A percentile compares a stretch with the other conserved stretches of the same genome.
phyloP scores from a whole-genome alignment of 2,113 vertebrate species.

The Campylomormyrus tamandua region DNA sequence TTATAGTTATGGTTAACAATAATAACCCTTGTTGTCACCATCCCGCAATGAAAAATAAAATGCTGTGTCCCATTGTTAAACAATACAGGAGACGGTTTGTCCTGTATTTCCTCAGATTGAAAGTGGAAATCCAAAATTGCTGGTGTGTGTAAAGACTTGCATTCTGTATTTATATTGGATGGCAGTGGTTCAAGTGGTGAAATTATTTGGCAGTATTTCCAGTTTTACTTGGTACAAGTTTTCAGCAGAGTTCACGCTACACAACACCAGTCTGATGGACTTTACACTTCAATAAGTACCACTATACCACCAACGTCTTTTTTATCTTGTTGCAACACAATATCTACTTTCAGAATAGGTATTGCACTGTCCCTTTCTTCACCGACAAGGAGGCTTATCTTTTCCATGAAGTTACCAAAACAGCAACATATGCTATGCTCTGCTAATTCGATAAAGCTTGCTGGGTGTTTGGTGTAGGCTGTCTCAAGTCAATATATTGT shows the following conservation, averaged over 20 bases:
- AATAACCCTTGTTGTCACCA: not conserved
- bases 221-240: not conserved
- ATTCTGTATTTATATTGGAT: not conserved
- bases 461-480: not conserved
- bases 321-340: not conserved
- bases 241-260: not conserved
- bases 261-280: not conserved
- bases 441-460: not conserved
- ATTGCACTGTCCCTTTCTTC: not conserved
- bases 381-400: not conserved
- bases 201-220: not conserved
- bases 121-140: not conserved
- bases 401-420: not conserved
- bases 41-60: not conserved
- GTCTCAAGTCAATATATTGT: not conserved
- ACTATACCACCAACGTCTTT: not conserved
- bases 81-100: not conserved
- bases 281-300: not conserved
- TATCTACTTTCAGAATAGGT: not conserved
- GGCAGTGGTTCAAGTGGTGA: not conserved
- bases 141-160: not conserved
- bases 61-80: not conserved
- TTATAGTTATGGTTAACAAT: not conserved
- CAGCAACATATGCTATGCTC: not conserved
- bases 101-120: not conserved